Percentiles rank a stretch among this genome's conserved stretches.
Conservation (phyloP, 2,888 invertebrate species). For the Bruchidius siliquastri region DNA sequence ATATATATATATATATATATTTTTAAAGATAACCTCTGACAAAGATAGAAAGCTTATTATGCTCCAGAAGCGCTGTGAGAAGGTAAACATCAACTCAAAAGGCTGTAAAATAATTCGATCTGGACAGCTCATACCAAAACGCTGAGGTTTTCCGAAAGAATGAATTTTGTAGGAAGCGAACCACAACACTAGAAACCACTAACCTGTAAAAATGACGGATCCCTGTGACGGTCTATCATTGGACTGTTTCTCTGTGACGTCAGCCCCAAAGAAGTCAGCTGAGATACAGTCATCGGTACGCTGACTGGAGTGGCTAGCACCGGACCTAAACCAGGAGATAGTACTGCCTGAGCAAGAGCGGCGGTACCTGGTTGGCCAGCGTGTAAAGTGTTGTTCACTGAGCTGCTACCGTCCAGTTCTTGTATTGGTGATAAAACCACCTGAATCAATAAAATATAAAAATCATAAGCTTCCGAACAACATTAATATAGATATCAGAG, state of each 20-base stretch:
- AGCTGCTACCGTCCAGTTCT: slow-evolving; percentile 69
- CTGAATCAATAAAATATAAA: too few species aligned
- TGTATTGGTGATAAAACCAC: slow-evolving; percentile 80
- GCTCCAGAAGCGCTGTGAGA: too few species aligned
- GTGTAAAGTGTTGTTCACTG: slow-evolving; percentile 69
- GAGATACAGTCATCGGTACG: slow-evolving; percentile 58
- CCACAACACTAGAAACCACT: neutral
- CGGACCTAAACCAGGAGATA: slow-evolving; percentile 58
- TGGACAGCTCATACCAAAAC: too few species aligned
- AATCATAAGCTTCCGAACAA: too few species aligned
- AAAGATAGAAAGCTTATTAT: too few species aligned
- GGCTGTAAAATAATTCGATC: too few species aligned
- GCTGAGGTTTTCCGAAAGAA: too few species aligned
- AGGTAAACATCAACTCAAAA: too few species aligned
- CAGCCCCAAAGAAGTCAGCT: slow-evolving; percentile 53
- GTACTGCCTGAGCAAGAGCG: slow-evolving; percentile 73
- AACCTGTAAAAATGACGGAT: slow-evolving; percentile 32
- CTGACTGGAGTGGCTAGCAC: slow-evolving; percentile 46
- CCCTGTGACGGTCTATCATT: slow-evolving; percentile 30
- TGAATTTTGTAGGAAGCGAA: too few species aligned
- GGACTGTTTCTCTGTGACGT: slow-evolving; percentile 52
- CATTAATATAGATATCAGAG: too few species aligned
- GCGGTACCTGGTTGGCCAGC: slow-evolving; percentile 68
- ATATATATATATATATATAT: too few species aligned
- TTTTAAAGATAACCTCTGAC: too few species aligned